A percentile compares a stretch with the other conserved stretches of the same genome.
Conservation (phyloP, 92 coral and sea anemone species). For the Pocillopora meandrina region DNA sequence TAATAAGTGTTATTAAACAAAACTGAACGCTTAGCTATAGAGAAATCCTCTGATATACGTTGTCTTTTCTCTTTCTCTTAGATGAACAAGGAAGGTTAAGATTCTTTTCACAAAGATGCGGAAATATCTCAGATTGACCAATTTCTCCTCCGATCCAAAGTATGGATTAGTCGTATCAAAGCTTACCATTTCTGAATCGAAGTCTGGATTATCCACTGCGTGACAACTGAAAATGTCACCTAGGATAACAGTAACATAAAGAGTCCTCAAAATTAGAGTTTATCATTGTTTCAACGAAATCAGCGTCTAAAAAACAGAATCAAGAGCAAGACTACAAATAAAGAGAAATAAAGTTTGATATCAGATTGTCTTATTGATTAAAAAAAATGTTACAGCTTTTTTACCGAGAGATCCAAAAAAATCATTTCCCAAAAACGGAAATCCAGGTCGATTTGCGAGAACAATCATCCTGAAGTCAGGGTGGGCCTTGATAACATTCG, state of each 20-base stretch:
- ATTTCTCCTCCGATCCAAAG: neutral
- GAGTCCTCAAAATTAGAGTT: too few relatives aligned
- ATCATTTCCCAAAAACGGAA: slow-evolving; percentile 98
- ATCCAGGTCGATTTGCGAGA: slow-evolving; percentile 97
- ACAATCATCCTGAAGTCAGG: slow-evolving; percentile 93
- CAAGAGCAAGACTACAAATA: neutral
- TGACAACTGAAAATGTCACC: slow-evolving; percentile 99
- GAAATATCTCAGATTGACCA: too few relatives aligned
- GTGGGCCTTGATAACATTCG: slow-evolving; percentile 79
- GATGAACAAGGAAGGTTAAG: too few relatives aligned
- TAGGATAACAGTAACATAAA: slow-evolving; percentile 4
- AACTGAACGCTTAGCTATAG: neutral
- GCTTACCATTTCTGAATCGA: slow-evolving; percentile 95
- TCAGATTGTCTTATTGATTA: slow-evolving; percentile 5
- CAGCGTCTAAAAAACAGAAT: too few relatives aligned
- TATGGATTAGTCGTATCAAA: neutral
- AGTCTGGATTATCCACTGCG: slow-evolving; percentile 98
- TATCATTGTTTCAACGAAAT: neutral
- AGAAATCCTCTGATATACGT: too few relatives aligned
- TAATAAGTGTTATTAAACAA: neutral
- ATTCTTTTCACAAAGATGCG: too few relatives aligned
- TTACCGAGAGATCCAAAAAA: slow-evolving; percentile 97
- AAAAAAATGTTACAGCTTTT: neutral
- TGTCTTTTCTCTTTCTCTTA: too few relatives aligned
- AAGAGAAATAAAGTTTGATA: neutral